Conservation (phyloP, 2,113 vertebrate species). For the Herpetotheres cachinnans region DNA sequence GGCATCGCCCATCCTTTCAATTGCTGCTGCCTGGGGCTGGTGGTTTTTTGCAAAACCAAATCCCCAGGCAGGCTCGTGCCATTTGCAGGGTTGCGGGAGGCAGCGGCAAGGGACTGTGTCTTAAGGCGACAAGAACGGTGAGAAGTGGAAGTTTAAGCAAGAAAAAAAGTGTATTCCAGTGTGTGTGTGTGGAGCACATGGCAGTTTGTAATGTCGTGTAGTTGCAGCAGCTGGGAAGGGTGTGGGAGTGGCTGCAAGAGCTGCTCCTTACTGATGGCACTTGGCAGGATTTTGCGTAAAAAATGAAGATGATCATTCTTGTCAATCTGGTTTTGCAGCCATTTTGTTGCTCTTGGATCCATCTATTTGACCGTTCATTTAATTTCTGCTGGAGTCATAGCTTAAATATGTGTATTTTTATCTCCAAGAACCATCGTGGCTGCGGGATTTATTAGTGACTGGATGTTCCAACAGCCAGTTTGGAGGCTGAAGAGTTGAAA, state of each 20-base stretch:
- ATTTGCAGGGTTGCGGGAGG: fast-evolving
- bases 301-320: not conserved
- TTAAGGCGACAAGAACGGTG: not conserved
- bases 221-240: not conserved
- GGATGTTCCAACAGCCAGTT: not conserved
- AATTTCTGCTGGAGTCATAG: not conserved
- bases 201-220: fast-evolving
- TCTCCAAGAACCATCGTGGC: not conserved
- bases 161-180: not conserved
- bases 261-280: not conserved
- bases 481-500: not conserved
- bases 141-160: not conserved
- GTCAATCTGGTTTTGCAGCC: fast-evolving
- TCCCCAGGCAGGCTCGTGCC: not conserved
- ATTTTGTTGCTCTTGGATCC: not conserved
- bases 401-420: not conserved
- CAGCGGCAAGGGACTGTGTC: not conserved
- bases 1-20: not conserved
- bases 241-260: not conserved
- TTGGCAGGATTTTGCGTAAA: not conserved
- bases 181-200: fast-evolving
- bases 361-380: not conserved
- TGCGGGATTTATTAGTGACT: not conserved
- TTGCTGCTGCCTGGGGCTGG: not conserved
- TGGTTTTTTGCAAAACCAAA: not conserved